Percentiles rank a stretch among this genome's conserved stretches.
phyloP scores from a whole-genome alignment of 2,888 invertebrate species.

The Pimpla rufipes region DNA sequence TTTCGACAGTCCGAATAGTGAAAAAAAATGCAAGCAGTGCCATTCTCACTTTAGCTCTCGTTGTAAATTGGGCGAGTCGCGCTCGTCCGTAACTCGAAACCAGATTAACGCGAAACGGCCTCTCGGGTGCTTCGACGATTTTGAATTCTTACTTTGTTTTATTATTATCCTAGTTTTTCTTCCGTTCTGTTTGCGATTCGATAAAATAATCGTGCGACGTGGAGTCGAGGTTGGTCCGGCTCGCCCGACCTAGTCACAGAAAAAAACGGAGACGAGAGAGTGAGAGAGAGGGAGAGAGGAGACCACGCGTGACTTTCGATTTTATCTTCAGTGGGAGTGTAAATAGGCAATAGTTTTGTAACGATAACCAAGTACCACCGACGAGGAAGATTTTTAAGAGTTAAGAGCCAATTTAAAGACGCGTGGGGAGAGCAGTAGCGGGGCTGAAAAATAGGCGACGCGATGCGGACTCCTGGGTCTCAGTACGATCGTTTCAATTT shows the following conservation, averaged over 20 bases:
- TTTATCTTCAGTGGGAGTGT: slow-evolving; percentile 73
- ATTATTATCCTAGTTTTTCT: slow-evolving; percentile 15
- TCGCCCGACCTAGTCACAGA: slow-evolving; percentile 55
- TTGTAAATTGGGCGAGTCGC: slow-evolving; percentile 46
- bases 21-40: slow-evolving; percentile 73
- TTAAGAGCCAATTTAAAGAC: slow-evolving; percentile 15
- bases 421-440: slow-evolving; percentile 34
- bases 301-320: slow-evolving; percentile 52
- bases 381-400: slow-evolving; percentile 27
- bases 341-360: slow-evolving; percentile 77
- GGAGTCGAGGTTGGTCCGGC: slow-evolving; percentile 42
- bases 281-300: slow-evolving; percentile 36
- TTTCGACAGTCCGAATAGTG: slow-evolving; percentile 31
- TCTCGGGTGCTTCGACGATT: slow-evolving; percentile 40
- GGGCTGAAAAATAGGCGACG: slow-evolving; percentile 44
- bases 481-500: slow-evolving; percentile 9
- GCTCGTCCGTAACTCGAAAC: slow-evolving; percentile 7
- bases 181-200: slow-evolving; percentile 7
- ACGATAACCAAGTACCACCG: slow-evolving; percentile 72
- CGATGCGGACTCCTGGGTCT: slow-evolving; percentile 2
- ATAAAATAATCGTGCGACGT: slow-evolving; percentile 34
- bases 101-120: slow-evolving; percentile 10
- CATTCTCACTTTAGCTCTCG: slow-evolving; percentile 73
- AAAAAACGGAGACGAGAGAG: too few relatives aligned
- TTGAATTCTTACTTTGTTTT: slow-evolving; percentile 12